A percentile compares a stretch with the other conserved stretches of the same genome.
Evolutionary conservation across 2,113 vertebrate species (phyloP).

Genomic region (Petrocephalus microphthalmus): DNA sequence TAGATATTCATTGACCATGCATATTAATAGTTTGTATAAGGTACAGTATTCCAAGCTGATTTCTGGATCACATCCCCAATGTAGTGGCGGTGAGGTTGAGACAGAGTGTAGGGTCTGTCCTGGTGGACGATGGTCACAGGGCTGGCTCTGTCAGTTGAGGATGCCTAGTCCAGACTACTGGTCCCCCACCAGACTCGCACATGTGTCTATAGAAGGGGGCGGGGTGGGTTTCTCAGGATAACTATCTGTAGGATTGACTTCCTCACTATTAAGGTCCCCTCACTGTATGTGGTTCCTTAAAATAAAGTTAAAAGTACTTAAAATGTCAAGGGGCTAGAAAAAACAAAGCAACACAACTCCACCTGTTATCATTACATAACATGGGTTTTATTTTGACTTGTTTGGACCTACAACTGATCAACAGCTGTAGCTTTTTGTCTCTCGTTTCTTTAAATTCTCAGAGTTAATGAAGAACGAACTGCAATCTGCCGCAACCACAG

Average conservation of each 20-base stretch:
- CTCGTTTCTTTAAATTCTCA: neutral
- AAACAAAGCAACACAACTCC: neutral
- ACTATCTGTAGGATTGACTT: neutral
- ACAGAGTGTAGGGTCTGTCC: too few species aligned
- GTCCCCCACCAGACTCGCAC: neutral
- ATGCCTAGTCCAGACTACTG: too few species aligned
- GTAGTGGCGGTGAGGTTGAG: neutral
- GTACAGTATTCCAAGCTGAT: neutral
- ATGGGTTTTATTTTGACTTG: neutral
- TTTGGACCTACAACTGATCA: neutral
- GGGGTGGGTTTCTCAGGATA: neutral
- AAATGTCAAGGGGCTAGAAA: neutral
- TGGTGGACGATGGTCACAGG: neutral
- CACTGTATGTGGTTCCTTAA: neutral
- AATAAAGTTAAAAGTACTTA: neutral
- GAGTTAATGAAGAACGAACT: neutral
- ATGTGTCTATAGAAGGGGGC: neutral
- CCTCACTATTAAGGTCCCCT: neutral
- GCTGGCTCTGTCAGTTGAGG: neutral
- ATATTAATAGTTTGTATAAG: neutral
- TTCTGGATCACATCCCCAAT: neutral
- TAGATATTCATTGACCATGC: neutral
- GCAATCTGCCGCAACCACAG: neutral
- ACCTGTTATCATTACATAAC: neutral
- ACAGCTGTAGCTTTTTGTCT: neutral